phyloP scores from a whole-genome alignment of 2,113 vertebrate genomes.

The Oceanites oceanicus region DNA sequence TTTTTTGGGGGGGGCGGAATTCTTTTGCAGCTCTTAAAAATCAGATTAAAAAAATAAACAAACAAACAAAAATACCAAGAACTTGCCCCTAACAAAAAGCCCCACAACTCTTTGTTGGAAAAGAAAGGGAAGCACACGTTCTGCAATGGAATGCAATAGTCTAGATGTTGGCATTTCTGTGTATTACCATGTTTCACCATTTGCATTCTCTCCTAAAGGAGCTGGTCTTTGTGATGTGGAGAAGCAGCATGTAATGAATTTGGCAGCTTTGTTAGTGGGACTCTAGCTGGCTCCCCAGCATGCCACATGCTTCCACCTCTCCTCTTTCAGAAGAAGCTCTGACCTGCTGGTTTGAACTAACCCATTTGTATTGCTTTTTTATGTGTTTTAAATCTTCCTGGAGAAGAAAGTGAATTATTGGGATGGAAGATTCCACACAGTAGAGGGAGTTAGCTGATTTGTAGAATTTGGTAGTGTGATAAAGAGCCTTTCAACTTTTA shows the following conservation, averaged over 20 bases:
- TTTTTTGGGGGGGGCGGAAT: background rate
- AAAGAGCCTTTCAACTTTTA: background rate
- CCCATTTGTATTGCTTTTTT: background rate
- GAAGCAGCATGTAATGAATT: background rate
- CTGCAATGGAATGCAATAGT: background rate
- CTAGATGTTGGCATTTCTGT: background rate
- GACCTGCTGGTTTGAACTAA: background rate
- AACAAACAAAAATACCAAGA: background rate
- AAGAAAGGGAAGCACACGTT: background rate
- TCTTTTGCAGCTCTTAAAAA: background rate
- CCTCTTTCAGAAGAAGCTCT: background rate
- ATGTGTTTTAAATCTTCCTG: background rate
- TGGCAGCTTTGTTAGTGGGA: background rate
- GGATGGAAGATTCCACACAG: background rate
- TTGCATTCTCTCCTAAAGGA: background rate
- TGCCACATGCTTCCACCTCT: background rate
- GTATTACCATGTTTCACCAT: background rate
- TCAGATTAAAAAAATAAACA: background rate
- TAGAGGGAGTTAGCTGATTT: background rate
- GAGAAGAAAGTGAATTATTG: background rate
- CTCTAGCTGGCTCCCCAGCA: background rate
- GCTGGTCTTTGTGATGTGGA: background rate
- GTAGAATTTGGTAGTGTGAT: background rate
- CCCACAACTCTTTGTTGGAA: background rate
- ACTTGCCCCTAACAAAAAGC: background rate